A percentile compares a stretch with the other conserved stretches of the same genome.
These are phyloP conservation scores for Pseudococcus longispinus DNA, from an alignment of 2,888 invertebrate species.

Conservation along the genomic window DNA sequence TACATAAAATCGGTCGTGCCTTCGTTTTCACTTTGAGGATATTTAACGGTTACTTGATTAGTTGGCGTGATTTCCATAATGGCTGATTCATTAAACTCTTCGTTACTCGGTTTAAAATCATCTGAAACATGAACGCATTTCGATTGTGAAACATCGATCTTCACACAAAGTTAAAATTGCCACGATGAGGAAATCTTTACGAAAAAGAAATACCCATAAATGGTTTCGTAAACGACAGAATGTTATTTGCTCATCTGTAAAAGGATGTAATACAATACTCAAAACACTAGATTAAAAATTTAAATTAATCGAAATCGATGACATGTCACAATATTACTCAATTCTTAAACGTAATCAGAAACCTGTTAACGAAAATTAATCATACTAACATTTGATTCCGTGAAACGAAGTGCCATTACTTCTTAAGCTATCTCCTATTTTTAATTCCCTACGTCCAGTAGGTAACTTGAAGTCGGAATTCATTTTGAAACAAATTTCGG, in stretches of 20 bases:
- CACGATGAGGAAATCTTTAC: background rate
- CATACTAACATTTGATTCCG: constrained; percentile 53
- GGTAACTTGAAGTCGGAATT: constrained; percentile 53
- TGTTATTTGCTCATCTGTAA: background rate
- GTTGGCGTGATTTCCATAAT: constrained; percentile 87
- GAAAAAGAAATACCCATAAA: background rate
- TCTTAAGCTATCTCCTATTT: constrained; percentile 51
- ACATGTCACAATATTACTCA: constrained; percentile 54
- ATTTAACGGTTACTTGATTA: constrained; percentile 88
- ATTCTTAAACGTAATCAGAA: constrained; percentile 46
- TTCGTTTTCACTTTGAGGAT: constrained; percentile 93
- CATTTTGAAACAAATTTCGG: constrained; percentile 9
- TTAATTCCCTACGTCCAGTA: constrained; percentile 50
- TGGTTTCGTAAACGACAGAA: background rate
- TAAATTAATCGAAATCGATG: constrained; percentile 27
- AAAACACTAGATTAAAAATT: background rate
- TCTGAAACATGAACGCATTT: constrained; percentile 69
- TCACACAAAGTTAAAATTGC: background rate
- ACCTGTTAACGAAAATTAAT: background rate
- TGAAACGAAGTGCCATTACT: constrained; percentile 53
- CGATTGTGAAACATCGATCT: background rate
- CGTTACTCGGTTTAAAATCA: constrained; percentile 99
- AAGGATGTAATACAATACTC: background rate
- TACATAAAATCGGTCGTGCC: constrained; percentile 91
- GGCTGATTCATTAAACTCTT: constrained; percentile 90